phyloP scores from a whole-genome alignment of 2,113 vertebrate genomes.

The Boleophthalmus pectinirostris region DNA sequence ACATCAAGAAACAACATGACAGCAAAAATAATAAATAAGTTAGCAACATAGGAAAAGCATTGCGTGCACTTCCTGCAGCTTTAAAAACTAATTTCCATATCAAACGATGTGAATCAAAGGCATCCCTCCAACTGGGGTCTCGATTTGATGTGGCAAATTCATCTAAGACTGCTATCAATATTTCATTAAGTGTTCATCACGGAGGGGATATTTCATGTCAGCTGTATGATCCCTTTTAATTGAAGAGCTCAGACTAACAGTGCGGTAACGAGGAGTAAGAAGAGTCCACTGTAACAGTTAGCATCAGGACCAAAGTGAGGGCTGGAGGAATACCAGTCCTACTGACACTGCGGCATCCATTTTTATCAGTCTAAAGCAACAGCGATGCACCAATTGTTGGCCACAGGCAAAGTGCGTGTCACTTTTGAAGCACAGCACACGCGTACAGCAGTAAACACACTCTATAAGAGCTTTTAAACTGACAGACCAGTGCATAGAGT shows the following conservation, averaged over 20 bases:
- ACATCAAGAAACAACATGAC: constrained; percentile 58
- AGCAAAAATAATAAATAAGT: constrained; percentile 76
- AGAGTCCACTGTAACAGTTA: constrained; percentile 34
- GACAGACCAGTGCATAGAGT: constrained; percentile 25
- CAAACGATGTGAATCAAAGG: constrained; percentile 68
- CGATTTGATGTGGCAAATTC: constrained; percentile 74
- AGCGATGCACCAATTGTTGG: constrained; percentile 20
- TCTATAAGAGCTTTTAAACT: constrained; percentile 19
- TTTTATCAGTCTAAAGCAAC: constrained; percentile 39
- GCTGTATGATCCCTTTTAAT: constrained; percentile 65
- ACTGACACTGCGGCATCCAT: constrained; percentile 24
- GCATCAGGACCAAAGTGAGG: constrained; percentile 24
- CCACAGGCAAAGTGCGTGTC: constrained; percentile 20
- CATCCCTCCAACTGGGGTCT: constrained; percentile 58
- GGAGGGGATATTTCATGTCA: constrained; percentile 70
- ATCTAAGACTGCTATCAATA: constrained; percentile 77
- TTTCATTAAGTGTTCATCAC: constrained; percentile 75
- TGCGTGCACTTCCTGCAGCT: constrained; percentile 58
- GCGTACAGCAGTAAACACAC: constrained; percentile 32
- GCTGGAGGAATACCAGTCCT: constrained; percentile 17
- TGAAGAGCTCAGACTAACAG: constrained; percentile 51
- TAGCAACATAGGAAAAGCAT: constrained; percentile 65
- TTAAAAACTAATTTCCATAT: constrained; percentile 72
- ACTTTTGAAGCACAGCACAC: constrained; percentile 9
- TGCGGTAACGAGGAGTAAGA: constrained; percentile 41